Evolutionary conservation across 2,113 vertebrate species (phyloP), one percentile per base, ranked within the genome.

Genomic region (Helogale parvula): DNA sequence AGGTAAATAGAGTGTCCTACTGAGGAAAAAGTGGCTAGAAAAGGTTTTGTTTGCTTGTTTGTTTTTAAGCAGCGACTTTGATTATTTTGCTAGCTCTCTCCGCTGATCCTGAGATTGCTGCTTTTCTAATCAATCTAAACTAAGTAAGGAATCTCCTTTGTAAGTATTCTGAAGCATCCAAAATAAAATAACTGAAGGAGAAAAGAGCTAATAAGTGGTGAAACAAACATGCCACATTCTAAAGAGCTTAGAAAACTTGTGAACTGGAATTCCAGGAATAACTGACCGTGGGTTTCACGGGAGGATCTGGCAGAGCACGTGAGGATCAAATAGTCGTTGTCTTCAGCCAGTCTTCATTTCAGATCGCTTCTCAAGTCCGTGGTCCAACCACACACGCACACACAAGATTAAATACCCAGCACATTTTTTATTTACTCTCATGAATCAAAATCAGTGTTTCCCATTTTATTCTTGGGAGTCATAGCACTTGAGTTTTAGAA

Each of bases 191-290:
- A 97, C 98, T 98, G 93, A 98, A 98, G 77, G 71, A 97, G 84
- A 50, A 97, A 94, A 95, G 96, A 98, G 97, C 97, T 98, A 98
- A 98, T 98, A 98, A 98, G 89, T 97, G 95, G 92, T 97, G 95
- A 98, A 97, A 95, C 98, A 99, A 98, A 96, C 98, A 98, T 96
- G 96, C 97, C 98, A 97, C 92, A 95, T 98, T 98, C 98, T 98
- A 97, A 98, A 98, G 98, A 98, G 96, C 98, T 98, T 98, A 97
- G 97, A 98, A 98, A 98, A 98, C 98, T 90, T 98, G 96, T 98
- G 98, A 98, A 98, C 98, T 98, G 88, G 88, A 97, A 98, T 98
- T 98, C 98, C 98, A 98, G 98, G 98, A 98, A 98, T 98, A 98
- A 98, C 98, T 98, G 97, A 96, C 95, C 92, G 52, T 94, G 98